A percentile compares a stretch with the other conserved stretches of the same genome.
These are phyloP conservation scores for Psittacula echo DNA, from an alignment of 2,797 vertebrate genomes.

Conservation along the genomic window DNA sequence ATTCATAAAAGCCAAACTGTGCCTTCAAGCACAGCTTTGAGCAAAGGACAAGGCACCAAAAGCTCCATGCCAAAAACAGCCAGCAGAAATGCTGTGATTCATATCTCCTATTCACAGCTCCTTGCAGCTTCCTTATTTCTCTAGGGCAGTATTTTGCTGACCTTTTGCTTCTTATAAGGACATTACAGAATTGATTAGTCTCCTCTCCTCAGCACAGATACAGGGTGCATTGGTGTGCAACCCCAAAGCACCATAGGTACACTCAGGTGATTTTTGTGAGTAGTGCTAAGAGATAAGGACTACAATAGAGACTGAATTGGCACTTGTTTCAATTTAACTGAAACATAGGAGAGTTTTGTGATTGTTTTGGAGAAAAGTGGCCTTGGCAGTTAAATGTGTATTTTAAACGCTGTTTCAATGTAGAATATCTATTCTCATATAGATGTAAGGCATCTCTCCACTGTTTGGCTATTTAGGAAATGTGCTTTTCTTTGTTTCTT, in stretches of 20 bases:
- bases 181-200: not conserved
- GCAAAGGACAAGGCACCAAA: not conserved
- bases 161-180: not conserved
- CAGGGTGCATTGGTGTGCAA: not conserved
- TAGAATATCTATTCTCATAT: not conserved
- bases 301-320: not conserved
- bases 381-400: not conserved
- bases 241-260: not conserved
- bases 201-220: not conserved
- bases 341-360: not conserved
- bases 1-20: not conserved
- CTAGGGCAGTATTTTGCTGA: not conserved
- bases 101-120: not conserved
- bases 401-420: not conserved
- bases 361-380: not conserved
- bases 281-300: not conserved
- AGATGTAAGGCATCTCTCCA: not conserved
- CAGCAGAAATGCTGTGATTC: not conserved
- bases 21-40: not conserved
- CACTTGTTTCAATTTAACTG: not conserved
- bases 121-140: not conserved
- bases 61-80: not conserved
- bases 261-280: not conserved
- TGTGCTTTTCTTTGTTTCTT: not conserved
- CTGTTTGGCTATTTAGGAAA: not conserved